Evolutionary conservation across 2,113 vertebrate species (phyloP).

Genomic region (Cyprinodon tularosa): DNA sequence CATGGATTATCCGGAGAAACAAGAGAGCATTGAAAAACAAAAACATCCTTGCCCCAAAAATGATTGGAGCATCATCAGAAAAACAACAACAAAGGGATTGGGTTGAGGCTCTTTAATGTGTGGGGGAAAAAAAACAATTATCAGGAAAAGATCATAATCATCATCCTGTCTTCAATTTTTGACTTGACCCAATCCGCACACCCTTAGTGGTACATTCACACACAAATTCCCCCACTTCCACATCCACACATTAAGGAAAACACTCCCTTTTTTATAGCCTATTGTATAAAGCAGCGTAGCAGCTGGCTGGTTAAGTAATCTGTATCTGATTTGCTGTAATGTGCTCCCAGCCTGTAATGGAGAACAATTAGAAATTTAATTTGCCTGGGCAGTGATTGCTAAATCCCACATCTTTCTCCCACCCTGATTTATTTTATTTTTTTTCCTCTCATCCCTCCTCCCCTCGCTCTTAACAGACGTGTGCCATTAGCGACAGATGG

Average conservation of each 20-base stretch:
- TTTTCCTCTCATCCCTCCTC: conserved; percentile 14
- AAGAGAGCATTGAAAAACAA: conserved; percentile 41
- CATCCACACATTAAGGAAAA: conserved; percentile 36
- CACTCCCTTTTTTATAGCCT: conserved; percentile 53
- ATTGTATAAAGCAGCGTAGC: conserved; percentile 55
- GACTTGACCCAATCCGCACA: conserved; percentile 57
- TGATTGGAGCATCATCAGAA: conserved; percentile 43
- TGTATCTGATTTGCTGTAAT: conserved; percentile 62
- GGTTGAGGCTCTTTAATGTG: conserved; percentile 28
- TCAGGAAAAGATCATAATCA: conserved; percentile 56
- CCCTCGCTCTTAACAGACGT: conserved; percentile 25
- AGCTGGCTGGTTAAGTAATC: conserved; percentile 68
- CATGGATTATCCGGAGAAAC: conserved; percentile 50
- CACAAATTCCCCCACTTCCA: conserved; percentile 40
- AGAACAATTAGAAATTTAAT: conserved; percentile 73
- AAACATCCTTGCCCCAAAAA: conserved; percentile 42
- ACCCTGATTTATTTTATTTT: conserved; percentile 17
- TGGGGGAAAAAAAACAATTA: conserved; percentile 65
- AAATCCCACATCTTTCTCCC: conserved; percentile 34
- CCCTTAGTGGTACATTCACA: conserved; percentile 11
- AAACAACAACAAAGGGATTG: conserved; percentile 33
- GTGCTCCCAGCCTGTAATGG: conserved; percentile 59
- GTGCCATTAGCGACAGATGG: conserved; percentile 69
- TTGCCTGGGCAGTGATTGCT: conserved; percentile 53
- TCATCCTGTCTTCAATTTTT: conserved; percentile 59